A percentile compares a stretch with the other conserved stretches of the same genome.
Evolutionary conservation across 2,797 vertebrate genomes (phyloP).

Genomic region (Sphenodon punctatus): DNA sequence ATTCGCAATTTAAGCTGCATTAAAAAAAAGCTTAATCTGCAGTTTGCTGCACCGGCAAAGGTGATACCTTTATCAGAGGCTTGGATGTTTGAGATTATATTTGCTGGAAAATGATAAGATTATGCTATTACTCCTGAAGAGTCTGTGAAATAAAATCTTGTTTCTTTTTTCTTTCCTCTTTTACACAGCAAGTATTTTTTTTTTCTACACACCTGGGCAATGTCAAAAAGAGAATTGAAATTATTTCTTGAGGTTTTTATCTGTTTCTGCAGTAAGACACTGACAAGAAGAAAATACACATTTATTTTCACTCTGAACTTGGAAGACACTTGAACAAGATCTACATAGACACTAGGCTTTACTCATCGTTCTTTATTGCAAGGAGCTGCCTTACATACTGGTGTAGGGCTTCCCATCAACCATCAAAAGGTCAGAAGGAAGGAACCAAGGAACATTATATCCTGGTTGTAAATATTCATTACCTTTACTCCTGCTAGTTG

Average conservation of each 20-base stretch:
- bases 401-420: fast-evolving
- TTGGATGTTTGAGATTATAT: constrained; percentile 59
- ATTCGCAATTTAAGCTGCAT: constrained; percentile 66
- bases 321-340: background rate
- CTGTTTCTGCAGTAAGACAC: background rate
- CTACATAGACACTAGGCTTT: fast-evolving
- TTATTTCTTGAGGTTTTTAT: constrained; percentile 33
- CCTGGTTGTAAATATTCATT: background rate
- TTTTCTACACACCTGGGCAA: background rate
- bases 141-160: constrained; percentile 61
- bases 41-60: constrained; percentile 64
- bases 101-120: constrained; percentile 64
- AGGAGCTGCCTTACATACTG: fast-evolving
- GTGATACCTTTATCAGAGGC: constrained; percentile 55
- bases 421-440: background rate
- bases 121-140: constrained; percentile 52
- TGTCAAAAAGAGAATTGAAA: background rate
- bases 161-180: background rate
- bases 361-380: fast-evolving
- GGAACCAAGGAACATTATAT: fast-evolving
- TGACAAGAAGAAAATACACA: background rate
- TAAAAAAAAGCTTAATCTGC: constrained; percentile 65
- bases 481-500: fast-evolving
- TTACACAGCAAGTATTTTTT: background rate
- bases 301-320: background rate